These are phyloP conservation scores for Anas georgica DNA, from an alignment of 2,797 vertebrate genomes.

Conservation along the genomic window DNA sequence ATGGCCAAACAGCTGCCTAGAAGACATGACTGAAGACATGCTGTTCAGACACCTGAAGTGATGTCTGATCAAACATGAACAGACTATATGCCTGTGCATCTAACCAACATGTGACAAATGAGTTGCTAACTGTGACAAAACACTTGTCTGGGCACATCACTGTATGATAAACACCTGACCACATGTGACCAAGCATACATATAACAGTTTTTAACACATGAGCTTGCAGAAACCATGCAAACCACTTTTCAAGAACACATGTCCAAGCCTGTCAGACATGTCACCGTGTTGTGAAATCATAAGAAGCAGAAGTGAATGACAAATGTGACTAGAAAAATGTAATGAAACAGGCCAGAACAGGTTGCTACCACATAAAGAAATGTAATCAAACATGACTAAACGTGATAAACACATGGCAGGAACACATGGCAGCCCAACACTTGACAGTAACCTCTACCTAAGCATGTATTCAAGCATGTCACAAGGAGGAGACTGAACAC, in stretches of 20 bases:
- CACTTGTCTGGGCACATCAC: not conserved
- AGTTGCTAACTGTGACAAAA: not conserved
- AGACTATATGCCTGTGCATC: not conserved
- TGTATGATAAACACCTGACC: not conserved
- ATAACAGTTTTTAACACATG: not conserved
- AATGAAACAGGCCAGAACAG: not conserved
- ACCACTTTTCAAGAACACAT: not conserved
- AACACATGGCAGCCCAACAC: not conserved
- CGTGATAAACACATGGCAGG: not conserved
- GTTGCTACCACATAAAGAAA: not conserved
- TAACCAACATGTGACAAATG: not conserved
- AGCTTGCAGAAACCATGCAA: not conserved
- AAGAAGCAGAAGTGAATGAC: not conserved
- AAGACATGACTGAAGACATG: not conserved
- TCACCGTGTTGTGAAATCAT: not conserved
- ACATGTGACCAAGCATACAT: not conserved
- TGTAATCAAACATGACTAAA: not conserved
- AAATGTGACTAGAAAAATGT: not conserved
- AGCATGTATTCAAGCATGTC: rapidly evolving
- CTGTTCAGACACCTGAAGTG: not conserved
- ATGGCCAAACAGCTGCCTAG: not conserved
- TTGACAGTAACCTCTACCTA: not conserved
- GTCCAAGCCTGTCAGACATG: not conserved
- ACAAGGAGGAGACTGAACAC: not conserved
- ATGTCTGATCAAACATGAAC: not conserved